Percentiles rank a stretch among this genome's conserved stretches.
Evolutionary conservation across 1,140 invertebrate species (phyloP).

Genomic region (Drosophila asahinai): DNA sequence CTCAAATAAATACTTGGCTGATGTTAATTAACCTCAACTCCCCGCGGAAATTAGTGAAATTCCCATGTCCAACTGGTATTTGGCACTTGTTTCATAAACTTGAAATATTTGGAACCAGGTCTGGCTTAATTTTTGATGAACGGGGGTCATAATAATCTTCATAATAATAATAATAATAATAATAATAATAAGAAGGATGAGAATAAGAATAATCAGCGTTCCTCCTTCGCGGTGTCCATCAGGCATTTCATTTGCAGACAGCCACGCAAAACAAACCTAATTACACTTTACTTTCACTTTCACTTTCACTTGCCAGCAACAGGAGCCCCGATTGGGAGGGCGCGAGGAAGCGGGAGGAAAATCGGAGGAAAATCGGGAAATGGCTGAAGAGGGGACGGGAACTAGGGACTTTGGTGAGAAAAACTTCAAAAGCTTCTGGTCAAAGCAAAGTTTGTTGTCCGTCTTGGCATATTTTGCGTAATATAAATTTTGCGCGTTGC

Average conservation of each 20-base stretch:
- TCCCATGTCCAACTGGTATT: background rate
- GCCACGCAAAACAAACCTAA: conserved; percentile 79
- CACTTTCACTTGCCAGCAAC: conserved; percentile 54
- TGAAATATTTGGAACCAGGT: conserved; percentile 7
- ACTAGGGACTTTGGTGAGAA: conserved; percentile 31
- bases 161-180: conserved; percentile 4
- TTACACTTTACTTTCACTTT: conserved; percentile 79
- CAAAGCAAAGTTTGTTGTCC: conserved; percentile 48
- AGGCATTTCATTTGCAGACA: conserved; percentile 76
- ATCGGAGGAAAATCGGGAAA: background rate
- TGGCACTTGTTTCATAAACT: conserved; percentile 22
- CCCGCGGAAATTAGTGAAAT: background rate
- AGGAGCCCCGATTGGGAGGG: conserved; percentile 9
- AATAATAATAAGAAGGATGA: conserved; percentile 13
- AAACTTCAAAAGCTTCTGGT: conserved; percentile 61
- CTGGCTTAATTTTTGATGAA: conserved; percentile 10
- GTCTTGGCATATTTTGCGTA: conserved; percentile 45
- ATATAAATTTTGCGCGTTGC: conserved; percentile 35
- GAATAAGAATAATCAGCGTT: conserved; percentile 17
- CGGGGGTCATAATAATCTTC: background rate
- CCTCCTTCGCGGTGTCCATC: conserved; percentile 1
- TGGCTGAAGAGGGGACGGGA: background rate
- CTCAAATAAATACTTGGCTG: background rate
- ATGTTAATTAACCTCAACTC: background rate
- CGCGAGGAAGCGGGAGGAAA: background rate